Evolutionary conservation across 2,797 vertebrate species (phyloP).

Genomic region (Pangasius macronema): DNA sequence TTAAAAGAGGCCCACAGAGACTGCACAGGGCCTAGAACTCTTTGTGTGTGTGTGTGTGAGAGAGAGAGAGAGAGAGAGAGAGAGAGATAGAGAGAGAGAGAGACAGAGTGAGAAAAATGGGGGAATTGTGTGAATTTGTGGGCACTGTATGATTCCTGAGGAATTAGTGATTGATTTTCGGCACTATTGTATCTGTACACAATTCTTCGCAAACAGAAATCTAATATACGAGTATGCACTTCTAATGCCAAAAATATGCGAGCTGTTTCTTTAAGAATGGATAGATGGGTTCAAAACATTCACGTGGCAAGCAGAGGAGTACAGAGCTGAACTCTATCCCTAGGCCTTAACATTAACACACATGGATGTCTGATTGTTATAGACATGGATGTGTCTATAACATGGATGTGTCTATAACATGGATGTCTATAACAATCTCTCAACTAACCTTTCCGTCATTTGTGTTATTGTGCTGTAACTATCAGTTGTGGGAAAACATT

Average conservation of each 20-base stretch:
- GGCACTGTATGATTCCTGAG: background rate
- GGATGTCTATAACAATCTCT: background rate
- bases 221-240: background rate
- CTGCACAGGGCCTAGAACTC: background rate
- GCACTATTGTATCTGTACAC: background rate
- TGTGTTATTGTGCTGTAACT: background rate
- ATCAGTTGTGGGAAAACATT: background rate
- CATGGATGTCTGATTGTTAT: background rate
- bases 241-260: background rate
- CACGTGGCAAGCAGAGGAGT: constrained; percentile 70
- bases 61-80: background rate
- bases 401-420: no score
- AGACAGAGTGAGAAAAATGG: background rate
- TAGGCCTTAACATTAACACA: background rate
- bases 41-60: background rate
- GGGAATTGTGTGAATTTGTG: background rate
- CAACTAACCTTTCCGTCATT: background rate
- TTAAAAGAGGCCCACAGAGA: background rate
- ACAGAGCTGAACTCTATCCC: background rate
- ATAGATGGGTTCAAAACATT: constrained; percentile 65
- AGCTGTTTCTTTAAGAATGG: constrained; percentile 57
- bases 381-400: no score
- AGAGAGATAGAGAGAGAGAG: background rate
- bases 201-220: background rate
- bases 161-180: background rate